Conservation (phyloP, 2,113 vertebrate species). For the Aepyceros melampus region DNA sequence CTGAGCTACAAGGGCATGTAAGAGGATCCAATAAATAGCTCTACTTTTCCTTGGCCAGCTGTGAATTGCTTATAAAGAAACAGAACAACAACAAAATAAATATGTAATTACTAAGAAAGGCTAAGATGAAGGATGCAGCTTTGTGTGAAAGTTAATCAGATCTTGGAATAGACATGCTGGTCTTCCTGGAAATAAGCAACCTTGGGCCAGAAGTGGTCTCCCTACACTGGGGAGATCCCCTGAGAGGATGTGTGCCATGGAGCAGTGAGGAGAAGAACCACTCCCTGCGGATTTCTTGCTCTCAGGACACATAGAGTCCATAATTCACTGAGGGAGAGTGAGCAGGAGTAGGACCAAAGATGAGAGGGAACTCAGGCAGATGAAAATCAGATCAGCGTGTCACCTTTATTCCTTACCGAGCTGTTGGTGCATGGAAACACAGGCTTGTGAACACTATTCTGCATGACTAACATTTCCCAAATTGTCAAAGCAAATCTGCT, state of each 20-base stretch:
- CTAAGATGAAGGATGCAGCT: not conserved
- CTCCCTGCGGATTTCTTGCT: not conserved
- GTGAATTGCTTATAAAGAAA: not conserved
- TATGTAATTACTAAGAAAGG: not conserved
- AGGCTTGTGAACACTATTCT: not conserved
- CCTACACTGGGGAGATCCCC: not conserved
- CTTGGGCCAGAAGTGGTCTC: rapidly evolving
- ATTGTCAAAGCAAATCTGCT: not conserved
- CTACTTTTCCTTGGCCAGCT: not conserved
- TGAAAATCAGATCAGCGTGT: not conserved
- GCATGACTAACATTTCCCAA: not conserved
- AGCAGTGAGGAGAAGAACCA: not conserved
- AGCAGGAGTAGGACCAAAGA: not conserved
- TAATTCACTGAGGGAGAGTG: not conserved
- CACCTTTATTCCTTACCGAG: not conserved
- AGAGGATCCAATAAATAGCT: not conserved
- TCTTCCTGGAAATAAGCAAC: not conserved
- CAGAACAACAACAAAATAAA: not conserved
- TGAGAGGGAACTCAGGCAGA: not conserved
- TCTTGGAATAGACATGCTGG: not conserved
- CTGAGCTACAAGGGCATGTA: not conserved
- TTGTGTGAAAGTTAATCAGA: not conserved
- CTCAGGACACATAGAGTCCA: not conserved
- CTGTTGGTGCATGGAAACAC: not conserved
- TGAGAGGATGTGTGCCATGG: not conserved